Base-by-base conservation (phyloP, 2,113 vertebrate genomes). In the Callipepla californica region DNA sequence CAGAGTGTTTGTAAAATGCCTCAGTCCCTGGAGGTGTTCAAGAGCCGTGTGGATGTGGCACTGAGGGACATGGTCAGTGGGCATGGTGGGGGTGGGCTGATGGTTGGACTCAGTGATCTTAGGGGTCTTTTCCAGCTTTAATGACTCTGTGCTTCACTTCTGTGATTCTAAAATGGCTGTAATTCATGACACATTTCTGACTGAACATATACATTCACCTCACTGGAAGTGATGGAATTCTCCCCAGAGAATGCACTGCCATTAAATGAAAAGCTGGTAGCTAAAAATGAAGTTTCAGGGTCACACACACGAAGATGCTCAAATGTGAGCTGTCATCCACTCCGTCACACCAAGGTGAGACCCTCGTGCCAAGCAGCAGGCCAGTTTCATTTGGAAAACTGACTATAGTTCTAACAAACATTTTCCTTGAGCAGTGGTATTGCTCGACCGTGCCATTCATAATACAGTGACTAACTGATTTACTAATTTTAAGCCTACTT, bases 401-500 rank as follows among this genome's bases (percentile, higher is more conserved):
- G 6, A 15, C 23, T 57, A 12, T 28, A 51, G 20, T 13, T 72
- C 32, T 21, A 75, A n/a, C 13, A 50, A 76, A 67, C 25, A 7
- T 65, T 82, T 93, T 70, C 67, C 61, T 20, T 20, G 38, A 79
- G 50, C 34, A 38, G 34, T 40, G 40, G 20, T 66, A 55, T 87
- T 62, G 42, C 68, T 34, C 2, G 13, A 9, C 70, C 15, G 0
- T 11, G 34, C 67, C 84, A 59, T 82, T 78, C 87, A 61, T 8
- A 67, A 47, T 0, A 25, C 61, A 61, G 5, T 70, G 92, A 95
- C 81, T 80, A 77, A 92, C 6, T 28, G 44, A 91, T 85, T 80
- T 74, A 36, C 72, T 91, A 20, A 90, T 75, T 92, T 94, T 80
- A 85, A 93, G 55, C 75, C 79, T 86, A 51, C 36, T 90, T 74